Conservation (phyloP, 2,797 vertebrate species). For the Trachurus trachurus region DNA sequence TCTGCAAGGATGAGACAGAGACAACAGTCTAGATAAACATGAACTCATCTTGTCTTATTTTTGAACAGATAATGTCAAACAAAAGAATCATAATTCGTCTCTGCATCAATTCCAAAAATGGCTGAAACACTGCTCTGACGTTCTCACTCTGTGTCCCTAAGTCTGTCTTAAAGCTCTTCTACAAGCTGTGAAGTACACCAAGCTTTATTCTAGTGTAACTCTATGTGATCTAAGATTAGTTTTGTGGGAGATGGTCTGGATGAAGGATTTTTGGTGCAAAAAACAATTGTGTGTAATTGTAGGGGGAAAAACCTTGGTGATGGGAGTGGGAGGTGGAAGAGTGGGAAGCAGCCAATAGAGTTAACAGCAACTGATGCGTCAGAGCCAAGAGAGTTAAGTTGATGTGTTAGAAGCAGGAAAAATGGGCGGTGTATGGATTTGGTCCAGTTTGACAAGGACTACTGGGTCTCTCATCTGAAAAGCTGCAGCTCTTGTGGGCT, state of each 20-base stretch:
- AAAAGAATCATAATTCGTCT: background rate
- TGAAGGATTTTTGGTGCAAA: constrained; percentile 29
- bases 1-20: constrained; percentile 74
- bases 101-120: background rate
- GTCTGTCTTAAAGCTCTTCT: background rate
- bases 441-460: too few species aligned
- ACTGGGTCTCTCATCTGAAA: too few species aligned
- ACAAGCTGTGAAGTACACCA: background rate
- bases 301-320: constrained; percentile 19
- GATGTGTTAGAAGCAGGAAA: too few species aligned
- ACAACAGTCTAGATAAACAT: background rate
- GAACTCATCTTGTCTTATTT: background rate
- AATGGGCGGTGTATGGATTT: too few species aligned
- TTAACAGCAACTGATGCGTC: background rate
- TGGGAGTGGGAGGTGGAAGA: constrained; percentile 25
- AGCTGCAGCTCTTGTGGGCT: too few species aligned
- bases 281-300: constrained; percentile 62
- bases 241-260: constrained; percentile 40
- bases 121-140: background rate
- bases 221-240: constrained; percentile 42
- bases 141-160: background rate
- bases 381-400: background rate
- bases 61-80: background rate
- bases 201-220: constrained; percentile 36
- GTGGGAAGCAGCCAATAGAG: constrained; percentile 19